Evolutionary conservation across 2,888 invertebrate species (phyloP).

Genomic region (Thecocarcelia acutangulata): DNA sequence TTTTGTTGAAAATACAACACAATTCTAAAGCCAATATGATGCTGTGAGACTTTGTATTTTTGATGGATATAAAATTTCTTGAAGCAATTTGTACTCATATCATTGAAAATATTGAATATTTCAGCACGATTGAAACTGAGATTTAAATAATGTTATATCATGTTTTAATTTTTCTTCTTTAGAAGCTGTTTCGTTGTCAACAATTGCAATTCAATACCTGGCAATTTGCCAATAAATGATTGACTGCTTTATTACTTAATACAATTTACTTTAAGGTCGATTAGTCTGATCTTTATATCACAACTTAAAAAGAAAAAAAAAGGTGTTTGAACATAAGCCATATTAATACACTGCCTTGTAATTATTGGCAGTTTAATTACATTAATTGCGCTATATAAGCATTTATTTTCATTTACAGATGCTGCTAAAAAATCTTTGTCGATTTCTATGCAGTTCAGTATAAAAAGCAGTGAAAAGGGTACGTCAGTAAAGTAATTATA

Average conservation of each 20-base stretch:
- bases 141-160: too few relatives aligned
- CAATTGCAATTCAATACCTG: slow-evolving; percentile 2
- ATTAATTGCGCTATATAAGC: background rate
- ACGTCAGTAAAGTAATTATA: slow-evolving; percentile 27
- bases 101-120: background rate
- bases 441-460: background rate
- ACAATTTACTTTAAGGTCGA: slow-evolving; percentile 11
- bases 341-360: slow-evolving; percentile 24
- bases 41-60: too few relatives aligned
- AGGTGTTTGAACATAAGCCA: slow-evolving; percentile 30
- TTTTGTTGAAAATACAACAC: too few relatives aligned
- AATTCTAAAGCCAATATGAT: too few relatives aligned
- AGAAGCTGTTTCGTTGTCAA: slow-evolving; percentile 12
- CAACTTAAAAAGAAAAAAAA: slow-evolving; percentile 28
- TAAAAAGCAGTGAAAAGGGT: background rate
- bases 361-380: slow-evolving; percentile 7
- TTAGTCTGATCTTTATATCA: slow-evolving; percentile 35
- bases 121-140: slow-evolving; percentile 13
- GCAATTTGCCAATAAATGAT: background rate
- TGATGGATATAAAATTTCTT: background rate
- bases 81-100: background rate
- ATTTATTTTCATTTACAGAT: background rate
- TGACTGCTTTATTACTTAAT: slow-evolving; percentile 32
- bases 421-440: background rate
- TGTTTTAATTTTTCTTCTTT: background rate